Conservation (phyloP, 2,797 vertebrate genomes). For the Sebastes cheni region DNA sequence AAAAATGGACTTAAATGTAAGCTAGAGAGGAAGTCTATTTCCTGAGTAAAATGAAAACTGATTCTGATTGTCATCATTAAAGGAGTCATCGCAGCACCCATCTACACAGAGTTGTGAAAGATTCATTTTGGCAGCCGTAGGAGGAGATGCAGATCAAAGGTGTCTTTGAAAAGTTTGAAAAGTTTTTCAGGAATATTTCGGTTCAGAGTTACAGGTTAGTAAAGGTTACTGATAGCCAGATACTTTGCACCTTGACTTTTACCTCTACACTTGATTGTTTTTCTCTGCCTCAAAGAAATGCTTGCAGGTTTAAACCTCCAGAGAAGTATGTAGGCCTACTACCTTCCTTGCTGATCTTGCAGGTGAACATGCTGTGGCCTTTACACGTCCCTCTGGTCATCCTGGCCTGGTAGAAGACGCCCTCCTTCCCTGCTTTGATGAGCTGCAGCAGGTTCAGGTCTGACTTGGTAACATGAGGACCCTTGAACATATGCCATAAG, state of each 20-base stretch:
- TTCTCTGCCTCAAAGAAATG: not conserved
- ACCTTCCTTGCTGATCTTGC: conserved; percentile 84
- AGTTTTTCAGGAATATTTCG: too few species aligned
- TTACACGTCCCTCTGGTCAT: conserved; percentile 79
- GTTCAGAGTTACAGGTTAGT: too few species aligned
- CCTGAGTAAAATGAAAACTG: not conserved
- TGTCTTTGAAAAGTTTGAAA: too few species aligned
- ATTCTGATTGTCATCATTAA: not conserved
- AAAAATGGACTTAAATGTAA: not conserved
- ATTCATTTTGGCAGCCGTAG: not conserved
- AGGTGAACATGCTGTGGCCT: conserved; percentile 80
- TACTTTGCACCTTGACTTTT: not conserved
- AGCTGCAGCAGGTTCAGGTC: conserved; percentile 81
- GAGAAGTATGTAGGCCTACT: conserved; percentile 15
- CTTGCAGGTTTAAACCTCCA: not conserved
- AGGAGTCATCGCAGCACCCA: not conserved
- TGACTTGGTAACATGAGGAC: conserved; percentile 63
- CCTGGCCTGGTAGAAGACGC: conserved; percentile 81
- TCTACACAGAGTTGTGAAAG: not conserved
- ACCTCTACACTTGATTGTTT: not conserved
- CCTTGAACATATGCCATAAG: conserved; percentile 42
- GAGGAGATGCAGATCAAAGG: too few species aligned
- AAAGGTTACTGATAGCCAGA: too few species aligned
- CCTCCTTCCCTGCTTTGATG: conserved; percentile 83
- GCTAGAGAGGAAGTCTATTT: not conserved